Base-by-base conservation (phyloP, 92 coral and sea anemone genomes). In the Bergia sp. region DNA sequence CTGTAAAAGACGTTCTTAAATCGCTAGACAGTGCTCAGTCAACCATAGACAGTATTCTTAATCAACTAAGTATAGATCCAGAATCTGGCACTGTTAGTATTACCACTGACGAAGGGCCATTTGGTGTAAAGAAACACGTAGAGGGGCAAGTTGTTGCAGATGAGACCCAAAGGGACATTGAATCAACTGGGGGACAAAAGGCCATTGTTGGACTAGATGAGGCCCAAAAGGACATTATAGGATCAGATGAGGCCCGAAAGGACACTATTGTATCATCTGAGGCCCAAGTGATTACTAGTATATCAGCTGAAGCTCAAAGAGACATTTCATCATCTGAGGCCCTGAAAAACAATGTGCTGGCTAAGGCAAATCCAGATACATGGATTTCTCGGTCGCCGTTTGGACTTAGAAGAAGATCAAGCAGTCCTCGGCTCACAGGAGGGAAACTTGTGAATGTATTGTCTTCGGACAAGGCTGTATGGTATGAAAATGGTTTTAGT, bases 1-100 rank as follows among this genome's bases (percentile, higher is more conserved):
- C 79, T n/a, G 42, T 84, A 18, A 45, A 71, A 36, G 79, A 84
- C 16, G 87, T 71, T 16, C 79, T 84, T 16, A 84, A 72, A 9
- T 84, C 87, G 21, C 61, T 84, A 37, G 87, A 84, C 67, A 84
- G 67, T 71, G 87, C 87, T 11, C 87, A 84, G 41, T 84, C 78
- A 36, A 71, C 87, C 23, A 69, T 84, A 69, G 77, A 71, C 77
- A 72, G 55, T 23, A 84, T 84, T 71, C 78, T 84, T 67, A 16
- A 74, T 45, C 87, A 84, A 47, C 21, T 84, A n/a, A 84, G 37
- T 37, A 3, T 75, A 5, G 87, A 47, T 6, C 66, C 77, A 45
- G 79, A 16, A 23, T 69, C 67, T 71, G 79, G 38, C 4, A 45
- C 23, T 23, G 36, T 45, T 45, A 12, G 7, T 84, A 18, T 13